These are phyloP conservation scores for Aldabrachelys gigantea DNA, from an alignment of 2,113 vertebrate genomes.

Conservation along the genomic window DNA sequence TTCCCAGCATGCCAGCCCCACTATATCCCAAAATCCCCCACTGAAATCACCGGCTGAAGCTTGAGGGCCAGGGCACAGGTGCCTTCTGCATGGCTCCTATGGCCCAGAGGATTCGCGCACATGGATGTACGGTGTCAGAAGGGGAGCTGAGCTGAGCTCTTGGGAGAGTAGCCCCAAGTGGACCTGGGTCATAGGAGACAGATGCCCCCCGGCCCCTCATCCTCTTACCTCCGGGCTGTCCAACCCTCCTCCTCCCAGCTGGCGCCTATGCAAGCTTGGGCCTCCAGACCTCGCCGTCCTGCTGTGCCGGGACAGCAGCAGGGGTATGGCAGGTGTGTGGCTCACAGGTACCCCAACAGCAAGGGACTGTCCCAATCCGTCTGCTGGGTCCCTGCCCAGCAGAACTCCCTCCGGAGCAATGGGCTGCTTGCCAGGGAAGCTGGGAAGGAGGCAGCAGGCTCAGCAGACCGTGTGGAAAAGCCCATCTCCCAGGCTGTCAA, in stretches of 20 bases:
- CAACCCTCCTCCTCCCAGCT: too few relatives aligned
- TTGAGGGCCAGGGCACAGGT: too few relatives aligned
- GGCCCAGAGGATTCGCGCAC: too few relatives aligned
- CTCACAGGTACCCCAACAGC: neutral
- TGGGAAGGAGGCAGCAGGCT: neutral
- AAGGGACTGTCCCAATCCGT: neutral
- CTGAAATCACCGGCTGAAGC: neutral
- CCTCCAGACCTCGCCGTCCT: neutral
- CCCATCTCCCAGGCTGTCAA: slow-evolving; percentile 18
- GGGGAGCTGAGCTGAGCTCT: neutral
- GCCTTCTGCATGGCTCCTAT: too few relatives aligned
- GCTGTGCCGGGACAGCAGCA: neutral
- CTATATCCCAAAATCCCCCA: neutral
- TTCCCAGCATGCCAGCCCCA: neutral
- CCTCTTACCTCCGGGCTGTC: too few relatives aligned
- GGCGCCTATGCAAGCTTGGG: neutral
- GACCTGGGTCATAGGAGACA: too few relatives aligned
- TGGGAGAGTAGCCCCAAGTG: neutral
- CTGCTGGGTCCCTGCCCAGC: neutral
- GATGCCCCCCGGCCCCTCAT: neutral
- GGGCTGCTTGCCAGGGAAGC: neutral
- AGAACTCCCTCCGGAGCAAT: neutral
- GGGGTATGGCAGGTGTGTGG: too few relatives aligned
- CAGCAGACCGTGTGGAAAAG: neutral
- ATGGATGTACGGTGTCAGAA: neutral